phyloP scores from a whole-genome alignment of 2,113 vertebrate species.

The Austrofundulus limnaeus region DNA sequence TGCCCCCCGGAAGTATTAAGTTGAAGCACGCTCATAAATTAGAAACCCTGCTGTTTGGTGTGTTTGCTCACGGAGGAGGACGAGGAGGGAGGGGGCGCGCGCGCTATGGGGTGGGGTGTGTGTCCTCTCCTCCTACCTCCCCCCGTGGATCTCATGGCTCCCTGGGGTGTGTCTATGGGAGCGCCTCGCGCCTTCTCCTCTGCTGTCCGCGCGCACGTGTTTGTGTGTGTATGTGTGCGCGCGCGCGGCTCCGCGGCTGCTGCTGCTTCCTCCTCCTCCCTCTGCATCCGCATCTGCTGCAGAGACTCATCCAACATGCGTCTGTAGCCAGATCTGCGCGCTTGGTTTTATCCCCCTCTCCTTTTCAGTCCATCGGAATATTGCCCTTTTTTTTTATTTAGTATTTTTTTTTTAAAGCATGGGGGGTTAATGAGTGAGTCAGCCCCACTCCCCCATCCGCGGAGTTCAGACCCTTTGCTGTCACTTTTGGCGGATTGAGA shows the following conservation, averaged over 20 bases:
- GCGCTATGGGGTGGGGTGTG: slow-evolving; percentile 30
- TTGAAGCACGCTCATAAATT: slow-evolving; percentile 66
- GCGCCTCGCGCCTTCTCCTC: slow-evolving; percentile 47
- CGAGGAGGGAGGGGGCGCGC: slow-evolving; percentile 38
- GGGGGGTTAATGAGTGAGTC: slow-evolving; percentile 20
- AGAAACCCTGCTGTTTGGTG: slow-evolving; percentile 56
- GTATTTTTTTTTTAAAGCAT: too few species aligned
- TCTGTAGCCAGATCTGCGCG: slow-evolving; percentile 4
- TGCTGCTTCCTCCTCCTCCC: slow-evolving; percentile 55
- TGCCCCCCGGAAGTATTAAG: slow-evolving; percentile 61
- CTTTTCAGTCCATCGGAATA: slow-evolving; percentile 5
- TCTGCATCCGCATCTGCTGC: slow-evolving; percentile 70
- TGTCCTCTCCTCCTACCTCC: slow-evolving; percentile 21
- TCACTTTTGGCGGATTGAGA: slow-evolving; percentile 63
- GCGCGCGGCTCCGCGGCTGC: slow-evolving; percentile 9
- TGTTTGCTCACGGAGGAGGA: slow-evolving; percentile 58
- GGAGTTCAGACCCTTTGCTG: slow-evolving; percentile 44
- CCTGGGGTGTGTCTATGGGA: slow-evolving; percentile 75
- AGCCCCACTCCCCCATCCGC: slow-evolving; percentile 29
- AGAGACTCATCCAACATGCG: slow-evolving; percentile 66
- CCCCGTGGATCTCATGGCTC: slow-evolving; percentile 52
- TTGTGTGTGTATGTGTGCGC: slow-evolving; percentile 14
- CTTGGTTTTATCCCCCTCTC: slow-evolving; percentile 24
- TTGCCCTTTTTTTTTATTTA: neutral
- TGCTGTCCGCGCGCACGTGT: slow-evolving; percentile 3